phyloP scores from a whole-genome alignment of 2,888 invertebrate genomes.

The Gisinianus flammeolus region DNA sequence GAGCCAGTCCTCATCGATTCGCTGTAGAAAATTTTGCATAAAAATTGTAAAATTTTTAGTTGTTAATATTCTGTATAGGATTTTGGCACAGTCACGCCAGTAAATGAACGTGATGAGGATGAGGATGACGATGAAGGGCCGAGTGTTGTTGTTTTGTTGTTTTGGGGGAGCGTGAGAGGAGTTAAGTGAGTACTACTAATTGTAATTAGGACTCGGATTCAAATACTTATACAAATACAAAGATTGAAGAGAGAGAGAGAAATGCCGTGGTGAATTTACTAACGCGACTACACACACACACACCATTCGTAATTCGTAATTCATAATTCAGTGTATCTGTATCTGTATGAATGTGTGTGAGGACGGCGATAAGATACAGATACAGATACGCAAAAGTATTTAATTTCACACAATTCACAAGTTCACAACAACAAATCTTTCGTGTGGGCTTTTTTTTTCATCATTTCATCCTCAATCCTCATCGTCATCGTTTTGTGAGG shows the following conservation, averaged over 20 bases:
- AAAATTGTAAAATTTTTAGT: constrained; percentile 4
- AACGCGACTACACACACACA: neutral
- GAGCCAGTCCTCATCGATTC: constrained; percentile 15
- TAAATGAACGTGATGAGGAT: neutral
- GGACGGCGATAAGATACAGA: too few relatives aligned
- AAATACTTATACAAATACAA: too few relatives aligned
- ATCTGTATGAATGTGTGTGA: neutral
- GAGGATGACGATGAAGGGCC: neutral
- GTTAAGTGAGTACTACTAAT: neutral
- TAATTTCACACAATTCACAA: neutral
- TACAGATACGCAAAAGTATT: neutral
- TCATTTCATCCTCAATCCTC: constrained; percentile 2
- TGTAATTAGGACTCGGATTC: neutral
- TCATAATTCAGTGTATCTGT: neutral
- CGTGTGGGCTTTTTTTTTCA: too few relatives aligned
- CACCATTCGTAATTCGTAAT: neutral
- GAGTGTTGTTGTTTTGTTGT: neutral
- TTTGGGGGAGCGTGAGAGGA: neutral
- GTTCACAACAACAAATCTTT: too few relatives aligned
- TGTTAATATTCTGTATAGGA: neutral
- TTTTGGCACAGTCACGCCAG: constrained; percentile 14
- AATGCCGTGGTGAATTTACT: neutral
- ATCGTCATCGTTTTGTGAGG: neutral
- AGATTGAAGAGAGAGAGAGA: neutral
- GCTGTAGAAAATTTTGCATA: constrained; percentile 24